Conservation (phyloP, 1,140 invertebrate species). For the Dermatophagoides farinae region DNA sequence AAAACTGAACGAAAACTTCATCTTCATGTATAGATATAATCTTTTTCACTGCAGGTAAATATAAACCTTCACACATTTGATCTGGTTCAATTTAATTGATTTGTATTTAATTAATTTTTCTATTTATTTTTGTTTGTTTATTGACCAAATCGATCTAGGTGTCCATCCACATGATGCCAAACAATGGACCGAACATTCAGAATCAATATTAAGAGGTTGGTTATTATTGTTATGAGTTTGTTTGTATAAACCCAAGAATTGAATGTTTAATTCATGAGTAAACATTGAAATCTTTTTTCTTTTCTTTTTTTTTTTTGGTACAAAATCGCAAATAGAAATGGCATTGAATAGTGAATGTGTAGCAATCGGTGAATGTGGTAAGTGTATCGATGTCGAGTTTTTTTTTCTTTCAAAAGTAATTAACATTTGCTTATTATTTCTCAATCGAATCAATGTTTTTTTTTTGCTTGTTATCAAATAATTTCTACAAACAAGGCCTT, state of each 20-base stretch:
- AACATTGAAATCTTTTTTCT: background rate
- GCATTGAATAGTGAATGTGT: slow-evolving; percentile 67
- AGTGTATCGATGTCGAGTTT: background rate
- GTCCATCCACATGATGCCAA: slow-evolving; percentile 90
- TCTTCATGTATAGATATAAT: slow-evolving; percentile 58
- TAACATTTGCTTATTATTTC: background rate
- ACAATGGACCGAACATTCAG: slow-evolving; percentile 54
- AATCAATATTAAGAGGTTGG: slow-evolving; percentile 27
- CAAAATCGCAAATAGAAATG: slow-evolving; percentile 32
- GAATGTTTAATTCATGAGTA: background rate
- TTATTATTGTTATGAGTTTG: background rate
- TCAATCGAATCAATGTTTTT: background rate
- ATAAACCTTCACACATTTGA: slow-evolving; percentile 2
- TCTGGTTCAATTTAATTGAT: slow-evolving; percentile 2
- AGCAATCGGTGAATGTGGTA: slow-evolving; percentile 67
- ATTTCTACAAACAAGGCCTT: slow-evolving; percentile 36
- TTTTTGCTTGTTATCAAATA: background rate
- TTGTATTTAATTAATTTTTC: background rate
- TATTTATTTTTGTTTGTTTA: slow-evolving; percentile 12
- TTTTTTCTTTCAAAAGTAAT: background rate
- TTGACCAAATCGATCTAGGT: slow-evolving; percentile 30
- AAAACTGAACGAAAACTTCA: too few species aligned
- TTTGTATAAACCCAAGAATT: too few species aligned
- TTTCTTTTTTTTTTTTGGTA: background rate
- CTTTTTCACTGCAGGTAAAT: slow-evolving; percentile 68